Conservation (phyloP, 1,140 invertebrate genomes). For the Mycetomoellerius zeteki region DNA sequence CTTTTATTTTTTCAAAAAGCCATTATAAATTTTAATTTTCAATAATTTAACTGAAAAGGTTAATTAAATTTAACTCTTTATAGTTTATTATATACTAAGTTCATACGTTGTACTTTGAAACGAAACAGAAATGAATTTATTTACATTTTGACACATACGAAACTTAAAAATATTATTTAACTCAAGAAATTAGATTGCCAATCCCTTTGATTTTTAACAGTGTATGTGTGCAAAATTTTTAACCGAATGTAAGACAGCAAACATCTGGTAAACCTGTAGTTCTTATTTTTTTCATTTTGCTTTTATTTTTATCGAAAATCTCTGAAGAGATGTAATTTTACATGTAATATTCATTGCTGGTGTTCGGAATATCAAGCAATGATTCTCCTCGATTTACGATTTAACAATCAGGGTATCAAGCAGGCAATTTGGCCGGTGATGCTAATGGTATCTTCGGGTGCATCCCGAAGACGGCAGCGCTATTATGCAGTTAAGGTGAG, state of each 20-base stretch:
- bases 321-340: neutral
- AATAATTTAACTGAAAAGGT: too few species aligned
- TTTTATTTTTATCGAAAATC: neutral
- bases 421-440: slow-evolving; percentile 9
- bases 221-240: neutral
- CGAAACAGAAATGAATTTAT: too few species aligned
- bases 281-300: neutral
- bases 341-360: slow-evolving; percentile 3
- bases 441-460: slow-evolving; percentile 22
- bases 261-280: neutral
- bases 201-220: too few species aligned
- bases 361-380: neutral
- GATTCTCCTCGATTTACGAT: neutral
- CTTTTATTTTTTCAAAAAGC: too few species aligned
- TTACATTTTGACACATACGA: too few species aligned
- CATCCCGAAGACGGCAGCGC: slow-evolving; percentile 24
- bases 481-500: slow-evolving; percentile 27
- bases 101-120: too few species aligned
- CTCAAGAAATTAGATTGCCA: too few species aligned
- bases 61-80: too few species aligned
- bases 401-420: neutral
- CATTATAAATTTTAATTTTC: too few species aligned
- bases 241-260: neutral
- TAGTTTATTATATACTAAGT: too few species aligned
- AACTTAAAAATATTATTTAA: too few species aligned